Evolutionary conservation across 2,888 invertebrate genomes (phyloP).

Genomic region (Acronicta alni): DNA sequence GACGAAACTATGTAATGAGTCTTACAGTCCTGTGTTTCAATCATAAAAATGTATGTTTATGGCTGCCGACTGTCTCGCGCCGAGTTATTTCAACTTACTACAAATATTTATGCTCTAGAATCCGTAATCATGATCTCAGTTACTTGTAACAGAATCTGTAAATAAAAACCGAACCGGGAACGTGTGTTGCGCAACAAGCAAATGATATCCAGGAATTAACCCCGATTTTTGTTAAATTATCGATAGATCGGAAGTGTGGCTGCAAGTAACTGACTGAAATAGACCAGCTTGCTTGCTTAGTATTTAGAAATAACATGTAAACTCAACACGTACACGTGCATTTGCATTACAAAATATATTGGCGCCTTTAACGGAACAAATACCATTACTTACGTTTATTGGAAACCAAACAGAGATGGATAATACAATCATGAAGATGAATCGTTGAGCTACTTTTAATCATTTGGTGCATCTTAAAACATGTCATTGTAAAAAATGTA

Average conservation of each 20-base stretch:
- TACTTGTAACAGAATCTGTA: slow-evolving; percentile 70
- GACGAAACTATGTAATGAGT: neutral
- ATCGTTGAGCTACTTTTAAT: slow-evolving; percentile 23
- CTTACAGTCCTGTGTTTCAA: slow-evolving; percentile 10
- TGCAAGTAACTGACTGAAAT: slow-evolving; percentile 66
- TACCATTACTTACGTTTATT: slow-evolving; percentile 50
- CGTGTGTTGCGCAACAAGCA: slow-evolving; percentile 50
- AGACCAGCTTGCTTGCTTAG: slow-evolving; percentile 63
- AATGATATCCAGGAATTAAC: slow-evolving; percentile 82
- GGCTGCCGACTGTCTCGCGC: slow-evolving; percentile 33
- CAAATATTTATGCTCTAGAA: slow-evolving; percentile 64
- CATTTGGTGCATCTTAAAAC: slow-evolving; percentile 4
- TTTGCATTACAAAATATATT: slow-evolving; percentile 62
- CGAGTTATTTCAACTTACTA: slow-evolving; percentile 41
- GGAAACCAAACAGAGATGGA: slow-evolving; percentile 53
- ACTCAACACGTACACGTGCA: slow-evolving; percentile 57
- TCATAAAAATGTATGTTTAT: slow-evolving; percentile 30
- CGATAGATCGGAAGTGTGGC: slow-evolving; percentile 71
- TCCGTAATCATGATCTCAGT: slow-evolving; percentile 61
- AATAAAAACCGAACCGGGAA: slow-evolving; percentile 44
- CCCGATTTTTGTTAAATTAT: slow-evolving; percentile 81
- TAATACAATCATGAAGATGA: slow-evolving; percentile 22
- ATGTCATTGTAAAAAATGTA: neutral
- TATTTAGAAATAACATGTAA: slow-evolving; percentile 66
- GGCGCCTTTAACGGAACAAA: slow-evolving; percentile 52